Evolutionary conservation across 2,888 invertebrate species (phyloP).

Genomic region (Scrobipalpa costella): DNA sequence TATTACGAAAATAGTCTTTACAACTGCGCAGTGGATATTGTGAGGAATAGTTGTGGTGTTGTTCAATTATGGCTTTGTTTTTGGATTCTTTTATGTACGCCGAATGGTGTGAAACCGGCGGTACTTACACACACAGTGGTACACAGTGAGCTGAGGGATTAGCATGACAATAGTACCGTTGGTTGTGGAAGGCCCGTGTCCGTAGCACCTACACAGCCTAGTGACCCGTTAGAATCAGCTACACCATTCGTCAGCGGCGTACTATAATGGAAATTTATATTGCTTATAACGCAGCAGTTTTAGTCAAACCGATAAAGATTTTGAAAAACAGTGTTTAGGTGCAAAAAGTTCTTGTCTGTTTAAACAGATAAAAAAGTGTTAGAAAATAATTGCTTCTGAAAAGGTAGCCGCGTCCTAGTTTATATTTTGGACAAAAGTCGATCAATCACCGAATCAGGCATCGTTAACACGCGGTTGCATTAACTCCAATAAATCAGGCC

Average conservation of each 20-base stretch:
- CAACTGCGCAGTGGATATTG: constrained; percentile 19
- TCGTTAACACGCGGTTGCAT: constrained; percentile 72
- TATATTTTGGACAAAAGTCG: constrained; percentile 60
- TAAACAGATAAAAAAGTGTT: constrained; percentile 9
- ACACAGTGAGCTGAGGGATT: constrained; percentile 25
- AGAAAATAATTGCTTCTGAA: constrained; percentile 27
- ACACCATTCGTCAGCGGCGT: constrained; percentile 15
- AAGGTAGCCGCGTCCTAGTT: constrained; percentile 61
- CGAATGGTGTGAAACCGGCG: constrained; percentile 24
- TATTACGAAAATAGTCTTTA: constrained; percentile 16
- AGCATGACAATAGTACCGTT: constrained; percentile 28
- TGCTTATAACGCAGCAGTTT: neutral
- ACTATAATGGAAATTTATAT: constrained; percentile 27
- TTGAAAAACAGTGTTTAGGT: neutral
- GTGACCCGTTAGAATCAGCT: constrained; percentile 28
- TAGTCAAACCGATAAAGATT: neutral
- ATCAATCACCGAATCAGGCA: constrained; percentile 76
- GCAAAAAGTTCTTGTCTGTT: neutral
- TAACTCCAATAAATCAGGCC: constrained; percentile 69
- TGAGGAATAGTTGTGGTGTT: constrained; percentile 22
- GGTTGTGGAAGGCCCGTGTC: constrained; percentile 23
- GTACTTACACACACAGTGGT: constrained; percentile 17
- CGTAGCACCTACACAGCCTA: constrained; percentile 25
- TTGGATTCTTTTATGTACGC: constrained; percentile 23
- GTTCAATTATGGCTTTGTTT: constrained; percentile 24